phyloP scores from a whole-genome alignment of 2,113 vertebrate genomes.

The Vireo altiloquus region DNA sequence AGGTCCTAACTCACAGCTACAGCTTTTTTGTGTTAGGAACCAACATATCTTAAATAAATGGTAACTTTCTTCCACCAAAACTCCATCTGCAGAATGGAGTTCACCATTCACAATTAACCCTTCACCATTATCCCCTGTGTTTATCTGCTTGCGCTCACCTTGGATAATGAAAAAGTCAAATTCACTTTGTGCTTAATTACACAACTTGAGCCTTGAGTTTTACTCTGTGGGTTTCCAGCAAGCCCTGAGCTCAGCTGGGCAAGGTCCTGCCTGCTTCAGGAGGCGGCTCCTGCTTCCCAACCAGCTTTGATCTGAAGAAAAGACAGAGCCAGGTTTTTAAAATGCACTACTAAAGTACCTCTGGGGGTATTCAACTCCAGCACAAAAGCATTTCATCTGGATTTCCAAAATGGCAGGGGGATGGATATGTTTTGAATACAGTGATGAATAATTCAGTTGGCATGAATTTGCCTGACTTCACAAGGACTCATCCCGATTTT shows the following conservation, averaged over 20 bases:
- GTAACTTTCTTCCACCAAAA: not conserved
- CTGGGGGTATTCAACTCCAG: not conserved
- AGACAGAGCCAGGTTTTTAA: not conserved
- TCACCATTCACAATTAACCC: not conserved
- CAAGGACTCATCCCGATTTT: not conserved
- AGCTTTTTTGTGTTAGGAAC: not conserved
- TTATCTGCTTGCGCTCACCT: not conserved
- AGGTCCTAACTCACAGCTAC: not conserved
- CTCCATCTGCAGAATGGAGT: not conserved
- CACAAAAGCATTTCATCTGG: not conserved
- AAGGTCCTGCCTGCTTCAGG: not conserved
- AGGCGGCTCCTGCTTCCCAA: not conserved
- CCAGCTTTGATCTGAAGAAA: not conserved
- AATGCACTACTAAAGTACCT: not conserved
- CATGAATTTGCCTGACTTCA: not conserved
- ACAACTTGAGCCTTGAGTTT: not conserved
- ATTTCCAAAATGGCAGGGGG: not conserved
- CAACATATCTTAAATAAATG: not conserved
- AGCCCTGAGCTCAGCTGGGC: not conserved
- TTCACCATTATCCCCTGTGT: not conserved
- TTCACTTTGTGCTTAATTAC: not conserved
- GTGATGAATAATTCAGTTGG: constrained; percentile 4
- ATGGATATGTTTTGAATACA: not conserved
- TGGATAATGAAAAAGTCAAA: not conserved
- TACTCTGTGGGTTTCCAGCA: not conserved